Evolutionary conservation across 2,113 vertebrate genomes (phyloP), one percentile per base, ranked within the genome.

Genomic region (Bufo bufo): DNA sequence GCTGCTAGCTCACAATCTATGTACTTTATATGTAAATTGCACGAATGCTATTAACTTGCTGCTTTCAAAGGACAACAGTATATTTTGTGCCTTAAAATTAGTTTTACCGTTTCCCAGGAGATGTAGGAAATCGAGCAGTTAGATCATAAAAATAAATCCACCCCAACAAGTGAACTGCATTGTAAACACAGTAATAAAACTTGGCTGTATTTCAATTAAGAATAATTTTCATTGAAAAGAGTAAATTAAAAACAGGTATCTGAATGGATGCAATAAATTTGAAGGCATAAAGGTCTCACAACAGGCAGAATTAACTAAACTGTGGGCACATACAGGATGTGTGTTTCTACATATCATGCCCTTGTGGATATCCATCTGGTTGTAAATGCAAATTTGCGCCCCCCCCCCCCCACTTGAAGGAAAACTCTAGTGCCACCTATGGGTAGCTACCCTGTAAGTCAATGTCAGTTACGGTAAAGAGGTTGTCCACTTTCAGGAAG

Each of bases 21-120:
- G 45, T 14, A 86, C 58, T 66, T 49, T 65, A 86, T 66, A 86
- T 86, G 74, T 45, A 77, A 86, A 86, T 78, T 78, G 74, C 59
- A 77, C n/a, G 4, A 86, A 86, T 63, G 47, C 58, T 33, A 86
- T 86, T 78, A 77, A 59, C 58, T 77, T 78, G 13, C 19, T 78
- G 58, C 47, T 65, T 78, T 50, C 74, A 86, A 52, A 63, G 58
- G 63, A 83, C 61, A 84, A 69, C 82, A 8, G 65, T 84, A 84
- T 84, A 84, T 69, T 71, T 71, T 54, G 47, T 54, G 23, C 11
- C 45, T 71, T 84, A 84, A 84, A 69, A 83, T 66, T 66, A 69
- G 63, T 61, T 50, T 83, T 83, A 47, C 63, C 6, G 47, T 71
- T 23, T 69, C 45, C 61, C 82, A 49, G 63, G 63, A 83, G 63